Evolutionary conservation across 1,140 invertebrate genomes (phyloP).

Genomic region (Drosophila ercepeae): DNA sequence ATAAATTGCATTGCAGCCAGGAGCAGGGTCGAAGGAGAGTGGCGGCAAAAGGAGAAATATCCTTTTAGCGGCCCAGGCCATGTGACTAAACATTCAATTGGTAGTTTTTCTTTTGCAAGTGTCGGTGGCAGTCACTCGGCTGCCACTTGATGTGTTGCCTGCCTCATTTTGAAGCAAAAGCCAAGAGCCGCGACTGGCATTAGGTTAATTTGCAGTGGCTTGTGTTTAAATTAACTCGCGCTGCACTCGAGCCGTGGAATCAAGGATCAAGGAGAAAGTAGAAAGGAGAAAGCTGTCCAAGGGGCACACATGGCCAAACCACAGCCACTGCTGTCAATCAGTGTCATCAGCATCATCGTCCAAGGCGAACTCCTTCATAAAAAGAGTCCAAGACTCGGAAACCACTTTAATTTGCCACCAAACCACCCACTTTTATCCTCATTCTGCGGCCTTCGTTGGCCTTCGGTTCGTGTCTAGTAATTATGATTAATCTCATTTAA

Average conservation of each 20-base stretch:
- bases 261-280: neutral
- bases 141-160: constrained; percentile 32
- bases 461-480: constrained; percentile 64
- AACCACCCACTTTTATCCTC: neutral
- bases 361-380: constrained; percentile 20
- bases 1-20: constrained; percentile 70
- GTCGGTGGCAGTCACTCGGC: constrained; percentile 2
- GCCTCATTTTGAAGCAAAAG: constrained; percentile 50
- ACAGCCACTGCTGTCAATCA: constrained; percentile 49
- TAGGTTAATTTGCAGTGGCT: constrained; percentile 75
- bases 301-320: constrained; percentile 28
- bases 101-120: constrained; percentile 11
- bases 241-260: constrained; percentile 17
- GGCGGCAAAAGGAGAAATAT: neutral
- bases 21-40: neutral
- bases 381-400: constrained; percentile 28
- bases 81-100: constrained; percentile 27
- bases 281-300: constrained; percentile 14
- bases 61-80: neutral
- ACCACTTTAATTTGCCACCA: constrained; percentile 20
- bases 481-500: constrained; percentile 83
- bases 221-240: constrained; percentile 66
- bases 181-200: constrained; percentile 43
- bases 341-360: constrained; percentile 28
- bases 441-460: neutral